phyloP scores from a whole-genome alignment of 2,113 vertebrate species.

The Romanogobio albipinnatus region DNA sequence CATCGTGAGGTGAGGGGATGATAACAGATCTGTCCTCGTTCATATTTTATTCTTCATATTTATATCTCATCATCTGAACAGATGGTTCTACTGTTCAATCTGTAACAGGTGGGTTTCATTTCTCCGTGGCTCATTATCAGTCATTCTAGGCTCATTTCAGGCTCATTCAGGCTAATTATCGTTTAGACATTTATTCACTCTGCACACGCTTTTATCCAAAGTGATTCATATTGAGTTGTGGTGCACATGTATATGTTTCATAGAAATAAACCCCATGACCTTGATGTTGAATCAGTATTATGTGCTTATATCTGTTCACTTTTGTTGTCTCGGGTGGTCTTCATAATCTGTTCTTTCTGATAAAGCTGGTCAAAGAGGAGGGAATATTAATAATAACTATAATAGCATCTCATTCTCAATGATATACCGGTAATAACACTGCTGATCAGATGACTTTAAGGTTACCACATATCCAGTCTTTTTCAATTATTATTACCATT shows the following conservation, averaged over 20 bases:
- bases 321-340: background rate
- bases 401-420: too few species aligned
- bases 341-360: background rate
- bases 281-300: background rate
- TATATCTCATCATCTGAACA: background rate
- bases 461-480: too few species aligned
- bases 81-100: background rate
- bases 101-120: slow-evolving; percentile 4
- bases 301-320: too few species aligned
- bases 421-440: too few species aligned
- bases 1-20: background rate
- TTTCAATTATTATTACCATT: too few species aligned
- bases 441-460: too few species aligned
- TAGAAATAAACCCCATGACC: background rate
- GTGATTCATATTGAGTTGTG: background rate
- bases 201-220: background rate
- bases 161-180: slow-evolving; percentile 4
- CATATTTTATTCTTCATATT: background rate
- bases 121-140: background rate
- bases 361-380: background rate
- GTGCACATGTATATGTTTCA: background rate
- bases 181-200: background rate
- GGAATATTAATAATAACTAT: too few species aligned
- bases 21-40: background rate
- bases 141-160: slow-evolving; percentile 7